Percentiles rank a stretch among this genome's conserved stretches.
Conservation (phyloP, 2,113 vertebrate species). For the Nesospiza acunhae region DNA sequence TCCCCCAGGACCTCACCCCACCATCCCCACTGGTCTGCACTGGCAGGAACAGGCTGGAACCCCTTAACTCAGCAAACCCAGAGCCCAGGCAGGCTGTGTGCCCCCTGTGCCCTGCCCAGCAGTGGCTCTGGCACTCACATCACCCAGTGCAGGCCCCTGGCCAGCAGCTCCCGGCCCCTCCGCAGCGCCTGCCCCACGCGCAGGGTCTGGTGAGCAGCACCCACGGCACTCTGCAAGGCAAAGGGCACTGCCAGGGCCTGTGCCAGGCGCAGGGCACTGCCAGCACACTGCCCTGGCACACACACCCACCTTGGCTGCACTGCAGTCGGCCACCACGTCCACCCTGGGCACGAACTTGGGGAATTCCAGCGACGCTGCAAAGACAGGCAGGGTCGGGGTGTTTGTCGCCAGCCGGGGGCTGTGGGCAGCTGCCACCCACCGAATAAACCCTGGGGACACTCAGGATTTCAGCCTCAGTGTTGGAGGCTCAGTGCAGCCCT, state of each 20-base stretch:
- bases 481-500: background rate
- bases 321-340: constrained; percentile 84
- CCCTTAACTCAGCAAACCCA: background rate
- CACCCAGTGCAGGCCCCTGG: constrained; percentile 84
- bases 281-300: background rate
- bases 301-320: constrained; percentile 81
- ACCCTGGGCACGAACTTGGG: constrained; percentile 81
- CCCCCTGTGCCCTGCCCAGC: background rate
- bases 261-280: background rate
- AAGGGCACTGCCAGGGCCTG: background rate
- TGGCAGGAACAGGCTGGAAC: background rate
- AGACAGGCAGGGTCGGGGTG: background rate
- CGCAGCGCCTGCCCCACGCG: constrained; percentile 73
- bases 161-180: constrained; percentile 76
- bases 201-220: constrained; percentile 85
- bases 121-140: constrained; percentile 72
- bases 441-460: accelerated
- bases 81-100: accelerated
- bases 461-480: accelerated
- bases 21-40: accelerated
- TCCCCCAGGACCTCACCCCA: background rate
- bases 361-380: constrained; percentile 75
- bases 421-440: background rate
- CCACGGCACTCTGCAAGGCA: constrained; percentile 76
- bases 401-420: background rate